These are phyloP conservation scores for Zosterops lateralis DNA, from an alignment of 2,113 vertebrate genomes.

Conservation along the genomic window DNA sequence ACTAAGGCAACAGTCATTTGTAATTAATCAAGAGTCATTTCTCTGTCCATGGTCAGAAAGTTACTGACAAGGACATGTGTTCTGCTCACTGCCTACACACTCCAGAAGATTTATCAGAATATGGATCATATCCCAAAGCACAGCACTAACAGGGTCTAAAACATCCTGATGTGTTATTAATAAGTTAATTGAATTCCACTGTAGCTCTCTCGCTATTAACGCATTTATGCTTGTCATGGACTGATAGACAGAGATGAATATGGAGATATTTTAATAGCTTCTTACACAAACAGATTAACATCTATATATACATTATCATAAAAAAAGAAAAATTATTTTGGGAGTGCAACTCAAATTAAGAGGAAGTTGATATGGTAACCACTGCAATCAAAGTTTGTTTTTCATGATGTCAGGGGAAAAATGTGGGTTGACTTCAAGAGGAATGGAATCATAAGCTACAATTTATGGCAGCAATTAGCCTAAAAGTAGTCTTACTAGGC, in stretches of 20 bases:
- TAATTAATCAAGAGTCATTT: neutral
- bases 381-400: slow-evolving; percentile 21
- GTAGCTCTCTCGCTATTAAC: slow-evolving; percentile 40
- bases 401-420: neutral
- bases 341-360: slow-evolving; percentile 9
- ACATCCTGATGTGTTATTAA: slow-evolving; percentile 64
- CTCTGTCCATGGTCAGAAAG: neutral
- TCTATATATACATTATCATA: slow-evolving; percentile 53
- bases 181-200: slow-evolving; percentile 69
- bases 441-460: neutral
- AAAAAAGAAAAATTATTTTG: slow-evolving; percentile 51
- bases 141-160: slow-evolving; percentile 43
- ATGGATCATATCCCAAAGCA: slow-evolving; percentile 42
- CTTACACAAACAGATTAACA: slow-evolving; percentile 53
- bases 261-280: slow-evolving; percentile 63
- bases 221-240: slow-evolving; percentile 57
- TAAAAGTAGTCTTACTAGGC: neutral
- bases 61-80: neutral
- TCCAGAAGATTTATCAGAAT: slow-evolving; percentile 38
- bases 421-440: neutral
- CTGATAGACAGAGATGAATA: slow-evolving; percentile 64
- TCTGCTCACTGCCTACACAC: neutral
- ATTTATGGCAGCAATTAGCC: slow-evolving; percentile 25
- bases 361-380: slow-evolving; percentile 45
- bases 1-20: neutral